Evolutionary conservation across 2,113 vertebrate genomes (phyloP), one percentile per base, ranked within the genome.

Genomic region (Bubo bubo): DNA sequence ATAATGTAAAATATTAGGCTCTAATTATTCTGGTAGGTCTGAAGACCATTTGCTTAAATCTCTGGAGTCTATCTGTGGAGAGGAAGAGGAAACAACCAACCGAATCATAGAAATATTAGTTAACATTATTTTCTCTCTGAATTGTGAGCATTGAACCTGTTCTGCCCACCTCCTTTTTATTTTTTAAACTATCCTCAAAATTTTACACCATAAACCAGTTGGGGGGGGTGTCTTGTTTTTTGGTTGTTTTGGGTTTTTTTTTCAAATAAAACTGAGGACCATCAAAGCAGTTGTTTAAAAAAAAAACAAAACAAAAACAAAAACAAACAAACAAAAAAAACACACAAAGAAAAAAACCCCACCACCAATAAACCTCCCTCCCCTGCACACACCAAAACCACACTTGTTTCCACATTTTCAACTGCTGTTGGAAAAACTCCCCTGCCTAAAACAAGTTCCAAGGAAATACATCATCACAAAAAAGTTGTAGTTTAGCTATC

Each of bases 301-400:
- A 24, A 28, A 74, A 45, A 34, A 11, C 35, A 35, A 35, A 35
- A 35, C 35, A 35, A 35, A 35, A 35, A n/a, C n/a, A 35, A 35
- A 35, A 35, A 35, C 35, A 35, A 35, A n/a, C n/a, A 23, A 27
- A 12, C 37, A 10, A 17, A 12, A 9, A 4, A 68, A 7, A 4
- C 14, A 15, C 41, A 35, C 1, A 24, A 43, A 47, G 50, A 12
- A 8, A n/a, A 21, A 24, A 11, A 3, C 14, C 10, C 3, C 5
- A 37, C 14, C 47, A 14, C 1, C 1, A 37, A 9, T 23, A 62
- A 37, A 49, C 1, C 14, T 3, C 10, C 6, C 24, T 2, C 10
- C 8, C 24, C 26, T 8, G 4, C 10, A n/a, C 6, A 7, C 10
- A 12, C 5, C 7, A 16, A 68, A 68, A 28, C 0, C 34, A 35